phyloP scores from a whole-genome alignment of 2,797 vertebrate species.

The Acomys russatus region DNA sequence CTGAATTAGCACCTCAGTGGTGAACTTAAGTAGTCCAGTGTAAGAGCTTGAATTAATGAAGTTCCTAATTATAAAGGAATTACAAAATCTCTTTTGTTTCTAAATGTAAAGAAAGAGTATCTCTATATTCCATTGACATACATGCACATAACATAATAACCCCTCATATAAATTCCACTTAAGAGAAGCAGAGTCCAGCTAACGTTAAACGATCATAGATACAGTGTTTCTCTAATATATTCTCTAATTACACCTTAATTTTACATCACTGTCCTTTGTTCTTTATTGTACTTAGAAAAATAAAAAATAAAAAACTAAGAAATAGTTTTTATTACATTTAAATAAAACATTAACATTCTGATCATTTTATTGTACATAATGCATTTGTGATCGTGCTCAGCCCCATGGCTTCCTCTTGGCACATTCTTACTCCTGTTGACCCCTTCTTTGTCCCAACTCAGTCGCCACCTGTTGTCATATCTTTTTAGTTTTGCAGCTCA shows the following conservation, averaged over 20 bases:
- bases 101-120: neutral
- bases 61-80: neutral
- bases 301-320: neutral
- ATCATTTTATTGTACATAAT: neutral
- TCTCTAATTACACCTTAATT: conserved; percentile 19
- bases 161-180: conserved; percentile 7
- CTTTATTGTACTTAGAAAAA: neutral
- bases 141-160: neutral
- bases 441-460: neutral
- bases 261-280: neutral
- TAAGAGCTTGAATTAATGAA: conserved; percentile 11
- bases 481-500: neutral
- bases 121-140: neutral
- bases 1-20: neutral
- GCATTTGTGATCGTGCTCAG: neutral
- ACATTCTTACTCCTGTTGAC: neutral
- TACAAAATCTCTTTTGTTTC: neutral
- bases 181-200: neutral
- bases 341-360: neutral
- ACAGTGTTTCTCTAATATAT: neutral
- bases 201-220: neutral
- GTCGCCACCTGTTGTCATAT: neutral
- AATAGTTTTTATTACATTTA: neutral
- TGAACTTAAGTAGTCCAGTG: neutral
- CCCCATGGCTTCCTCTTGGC: too few species aligned